Evolutionary conservation across 2,797 vertebrate genomes (phyloP).

Genomic region (Clamator glandarius): DNA sequence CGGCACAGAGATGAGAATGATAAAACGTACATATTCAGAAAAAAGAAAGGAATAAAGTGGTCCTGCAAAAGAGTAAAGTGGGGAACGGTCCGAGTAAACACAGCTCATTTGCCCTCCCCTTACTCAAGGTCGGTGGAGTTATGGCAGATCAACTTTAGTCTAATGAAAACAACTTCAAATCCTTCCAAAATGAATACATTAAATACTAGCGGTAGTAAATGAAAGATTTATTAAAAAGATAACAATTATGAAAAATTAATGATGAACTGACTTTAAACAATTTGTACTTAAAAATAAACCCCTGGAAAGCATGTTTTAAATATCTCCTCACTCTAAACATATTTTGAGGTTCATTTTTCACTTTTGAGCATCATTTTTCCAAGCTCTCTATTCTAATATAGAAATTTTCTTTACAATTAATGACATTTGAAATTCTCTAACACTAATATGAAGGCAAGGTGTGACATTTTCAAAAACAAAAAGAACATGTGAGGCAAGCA

Average conservation of each 20-base stretch:
- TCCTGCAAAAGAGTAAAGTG: background rate
- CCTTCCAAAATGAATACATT: background rate
- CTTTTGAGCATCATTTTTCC: background rate
- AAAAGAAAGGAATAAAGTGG: rapidly evolving
- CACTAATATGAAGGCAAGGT: background rate
- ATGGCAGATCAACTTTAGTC: background rate
- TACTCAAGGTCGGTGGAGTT: background rate
- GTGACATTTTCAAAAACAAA: background rate
- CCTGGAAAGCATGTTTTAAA: background rate
- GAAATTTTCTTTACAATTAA: background rate
- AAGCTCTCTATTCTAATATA: background rate
- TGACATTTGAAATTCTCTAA: background rate
- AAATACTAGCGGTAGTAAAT: background rate
- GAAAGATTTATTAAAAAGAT: background rate
- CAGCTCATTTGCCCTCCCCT: background rate
- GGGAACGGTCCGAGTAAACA: background rate
- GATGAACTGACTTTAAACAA: background rate
- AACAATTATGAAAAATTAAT: background rate
- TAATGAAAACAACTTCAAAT: background rate
- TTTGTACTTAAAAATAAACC: background rate
- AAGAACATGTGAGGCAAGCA: background rate
- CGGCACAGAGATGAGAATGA: background rate
- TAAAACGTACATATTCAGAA: background rate
- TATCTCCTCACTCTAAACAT: background rate
- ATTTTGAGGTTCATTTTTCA: background rate